Percentiles rank a stretch among this genome's conserved stretches.
These are phyloP conservation scores for Octodonta nipae DNA, from an alignment of 2,888 invertebrate genomes.

Conservation along the genomic window DNA sequence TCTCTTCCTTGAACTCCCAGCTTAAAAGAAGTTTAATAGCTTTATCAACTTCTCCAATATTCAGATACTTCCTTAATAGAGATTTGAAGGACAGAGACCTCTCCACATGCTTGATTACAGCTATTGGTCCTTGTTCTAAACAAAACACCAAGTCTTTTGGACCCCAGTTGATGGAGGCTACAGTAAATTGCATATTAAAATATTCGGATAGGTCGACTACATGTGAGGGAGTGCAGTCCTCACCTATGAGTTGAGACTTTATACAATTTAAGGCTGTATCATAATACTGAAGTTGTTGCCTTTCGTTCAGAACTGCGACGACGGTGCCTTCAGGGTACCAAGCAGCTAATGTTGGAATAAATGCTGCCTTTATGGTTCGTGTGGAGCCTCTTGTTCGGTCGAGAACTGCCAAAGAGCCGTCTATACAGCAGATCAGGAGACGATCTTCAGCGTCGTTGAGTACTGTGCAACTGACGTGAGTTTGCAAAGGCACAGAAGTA, in stretches of 20 bases:
- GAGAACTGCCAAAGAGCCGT: slow-evolving; percentile 68
- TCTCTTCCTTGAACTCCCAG: slow-evolving; percentile 62
- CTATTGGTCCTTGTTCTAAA: slow-evolving; percentile 50
- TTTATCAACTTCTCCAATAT: slow-evolving; percentile 48
- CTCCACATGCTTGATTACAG: slow-evolving; percentile 26
- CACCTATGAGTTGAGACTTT: slow-evolving; percentile 51
- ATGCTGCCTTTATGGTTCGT: slow-evolving; percentile 60
- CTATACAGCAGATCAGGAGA: slow-evolving; percentile 68
- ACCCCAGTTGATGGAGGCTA: slow-evolving; percentile 30
- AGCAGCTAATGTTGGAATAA: slow-evolving; percentile 59
- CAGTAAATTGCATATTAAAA: slow-evolving; percentile 35
- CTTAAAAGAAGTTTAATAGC: slow-evolving; percentile 51
- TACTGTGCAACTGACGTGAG: slow-evolving; percentile 52
- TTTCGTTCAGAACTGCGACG: slow-evolving; percentile 53
- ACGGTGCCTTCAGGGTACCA: slow-evolving; percentile 63
- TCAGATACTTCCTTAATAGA: slow-evolving; percentile 43
- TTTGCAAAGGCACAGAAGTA: slow-evolving; percentile 56
- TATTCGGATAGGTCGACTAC: slow-evolving; percentile 51
- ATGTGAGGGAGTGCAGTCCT: slow-evolving; percentile 48
- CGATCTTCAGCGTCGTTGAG: slow-evolving; percentile 58
- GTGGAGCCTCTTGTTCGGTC: slow-evolving; percentile 64
- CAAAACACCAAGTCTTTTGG: slow-evolving; percentile 38
- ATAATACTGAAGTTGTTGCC: slow-evolving; percentile 62
- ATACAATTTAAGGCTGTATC: slow-evolving; percentile 57
- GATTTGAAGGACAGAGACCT: slow-evolving; percentile 24